Evolutionary conservation across 1,140 invertebrate species (phyloP).

Genomic region (Brachionus rotundiformis): DNA sequence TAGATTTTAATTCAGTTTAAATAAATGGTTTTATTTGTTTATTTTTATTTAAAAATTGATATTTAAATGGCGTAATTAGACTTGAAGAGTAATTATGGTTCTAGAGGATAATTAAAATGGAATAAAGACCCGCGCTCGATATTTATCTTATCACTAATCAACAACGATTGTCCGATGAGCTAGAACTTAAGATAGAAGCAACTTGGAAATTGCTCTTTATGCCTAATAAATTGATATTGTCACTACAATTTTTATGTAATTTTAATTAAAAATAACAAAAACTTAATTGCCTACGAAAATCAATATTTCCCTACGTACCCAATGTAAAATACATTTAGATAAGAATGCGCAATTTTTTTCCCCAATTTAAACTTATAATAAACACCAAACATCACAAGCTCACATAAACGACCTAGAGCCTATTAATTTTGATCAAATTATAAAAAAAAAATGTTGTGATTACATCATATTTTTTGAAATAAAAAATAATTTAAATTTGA

Average conservation of each 20-base stretch:
- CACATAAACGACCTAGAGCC: slow-evolving; percentile 23
- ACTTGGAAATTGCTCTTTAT: neutral
- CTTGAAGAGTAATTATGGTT: neutral
- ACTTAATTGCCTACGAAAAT: slow-evolving; percentile 8
- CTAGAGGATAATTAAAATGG: neutral
- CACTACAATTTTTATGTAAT: slow-evolving; percentile 39
- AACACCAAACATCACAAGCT: slow-evolving; percentile 17
- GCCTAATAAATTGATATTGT: slow-evolving; percentile 19
- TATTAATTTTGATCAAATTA: neutral
- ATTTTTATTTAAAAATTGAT: neutral
- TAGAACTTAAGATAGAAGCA: slow-evolving; percentile 2
- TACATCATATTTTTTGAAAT: slow-evolving; percentile 15
- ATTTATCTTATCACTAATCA: neutral
- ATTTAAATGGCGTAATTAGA: neutral
- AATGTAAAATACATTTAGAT: slow-evolving; percentile 11
- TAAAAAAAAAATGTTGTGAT: slow-evolving; percentile 39
- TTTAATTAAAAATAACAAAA: slow-evolving; percentile 18
- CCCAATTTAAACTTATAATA: neutral
- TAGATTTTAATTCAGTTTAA: no score
- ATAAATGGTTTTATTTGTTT: neutral
- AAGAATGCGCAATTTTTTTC: neutral
- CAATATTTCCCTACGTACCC: slow-evolving; percentile 8
- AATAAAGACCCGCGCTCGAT: neutral
- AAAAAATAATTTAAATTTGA: neutral
- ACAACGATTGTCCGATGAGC: neutral